Base-by-base conservation (phyloP, 1,140 invertebrate species). In the Drosophila ambigua region DNA sequence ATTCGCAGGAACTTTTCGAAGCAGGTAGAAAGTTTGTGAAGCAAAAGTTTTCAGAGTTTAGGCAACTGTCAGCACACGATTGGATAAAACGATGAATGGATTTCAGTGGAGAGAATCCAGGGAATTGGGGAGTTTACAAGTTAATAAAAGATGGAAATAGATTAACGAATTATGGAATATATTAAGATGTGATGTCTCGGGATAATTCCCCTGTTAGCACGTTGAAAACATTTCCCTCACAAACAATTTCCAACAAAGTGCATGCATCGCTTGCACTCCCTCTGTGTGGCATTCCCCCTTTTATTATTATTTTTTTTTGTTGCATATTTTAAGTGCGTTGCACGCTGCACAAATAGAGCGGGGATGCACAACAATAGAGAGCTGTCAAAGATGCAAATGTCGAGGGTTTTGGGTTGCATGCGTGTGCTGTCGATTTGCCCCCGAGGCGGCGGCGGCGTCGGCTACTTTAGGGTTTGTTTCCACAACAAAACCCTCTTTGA, bases 381-480 rank as follows among this genome's bases (percentile, higher is more conserved):
- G 59, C 59, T 63, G 74, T 67, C 76, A 78, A 57, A 69, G 65
- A 77, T 85, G 77, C 60, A 85, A 85, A 84, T 80, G 64, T 73
- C 35, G 65, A 72, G 65, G 61, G 59, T 49, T 59, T 58, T 60
- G 50, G 50, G 13, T 11, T 45, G 24, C 39, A n/a, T 31, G 11
- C 9, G 5, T 16, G 9, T 44, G 16, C 48, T 48, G 72, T 79
- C 69, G 81, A 84, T 79, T 79, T 67, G 54, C 67, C 68, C 49
- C 66, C 9, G 31, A 35, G 31, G 31, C 31, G 52, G 65, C 77
- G 16, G 16, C 16, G 16, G 23, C 23, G 4, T n/a, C n/a, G n/a
- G 23, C 23, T 46, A 55, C 59, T 60, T 57, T 31, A 31, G 57
- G 64, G 16, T 75, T 82, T 69, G 53, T 55, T 76, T 79, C 65